Percentiles rank a stretch among this genome's conserved stretches.
phyloP scores from a whole-genome alignment of 2,888 invertebrate genomes.

The Drosophila nigricruria region DNA sequence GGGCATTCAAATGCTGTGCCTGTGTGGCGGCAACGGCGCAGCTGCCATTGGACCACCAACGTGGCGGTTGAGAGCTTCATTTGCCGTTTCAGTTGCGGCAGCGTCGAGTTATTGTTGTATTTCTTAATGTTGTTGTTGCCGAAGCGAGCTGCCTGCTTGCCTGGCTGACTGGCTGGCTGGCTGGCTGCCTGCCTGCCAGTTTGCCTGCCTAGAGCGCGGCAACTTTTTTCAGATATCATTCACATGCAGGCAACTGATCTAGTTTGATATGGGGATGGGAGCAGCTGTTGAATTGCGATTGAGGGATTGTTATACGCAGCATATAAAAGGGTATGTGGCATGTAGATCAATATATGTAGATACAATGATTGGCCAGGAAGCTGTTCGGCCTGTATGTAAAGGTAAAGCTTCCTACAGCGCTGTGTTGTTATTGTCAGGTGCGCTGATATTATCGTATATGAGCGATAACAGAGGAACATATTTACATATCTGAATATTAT shows the following conservation, averaged over 20 bases:
- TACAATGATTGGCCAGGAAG: conserved; percentile 35
- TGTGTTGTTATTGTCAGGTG: conserved; percentile 16
- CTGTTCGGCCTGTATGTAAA: background rate
- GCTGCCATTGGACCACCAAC: conserved; percentile 80
- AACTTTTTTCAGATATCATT: conserved; percentile 59
- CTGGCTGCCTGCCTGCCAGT: conserved; percentile 42
- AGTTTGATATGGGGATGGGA: conserved; percentile 48
- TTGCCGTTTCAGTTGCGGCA: conserved; percentile 76
- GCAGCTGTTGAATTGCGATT: conserved; percentile 45
- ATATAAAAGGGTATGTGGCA: conserved; percentile 11
- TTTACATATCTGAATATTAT: background rate
- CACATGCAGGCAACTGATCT: conserved; percentile 53
- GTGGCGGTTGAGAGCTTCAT: conserved; percentile 76
- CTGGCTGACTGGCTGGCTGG: conserved; percentile 17
- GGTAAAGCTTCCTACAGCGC: background rate
- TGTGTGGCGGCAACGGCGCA: conserved; percentile 69
- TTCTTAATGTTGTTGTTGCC: conserved; percentile 37
- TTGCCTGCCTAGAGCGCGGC: conserved; percentile 51
- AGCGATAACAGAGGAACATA: background rate
- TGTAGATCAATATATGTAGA: conserved; percentile 49
- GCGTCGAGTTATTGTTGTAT: conserved; percentile 49
- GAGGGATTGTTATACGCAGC: conserved; percentile 4
- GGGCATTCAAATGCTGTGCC: conserved; percentile 64
- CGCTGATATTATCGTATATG: background rate
- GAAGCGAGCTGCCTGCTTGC: conserved; percentile 38